Evolutionary conservation across 1,140 invertebrate genomes (phyloP), one percentile per base, ranked within the genome.

Genomic region (Aphis gossypii): DNA sequence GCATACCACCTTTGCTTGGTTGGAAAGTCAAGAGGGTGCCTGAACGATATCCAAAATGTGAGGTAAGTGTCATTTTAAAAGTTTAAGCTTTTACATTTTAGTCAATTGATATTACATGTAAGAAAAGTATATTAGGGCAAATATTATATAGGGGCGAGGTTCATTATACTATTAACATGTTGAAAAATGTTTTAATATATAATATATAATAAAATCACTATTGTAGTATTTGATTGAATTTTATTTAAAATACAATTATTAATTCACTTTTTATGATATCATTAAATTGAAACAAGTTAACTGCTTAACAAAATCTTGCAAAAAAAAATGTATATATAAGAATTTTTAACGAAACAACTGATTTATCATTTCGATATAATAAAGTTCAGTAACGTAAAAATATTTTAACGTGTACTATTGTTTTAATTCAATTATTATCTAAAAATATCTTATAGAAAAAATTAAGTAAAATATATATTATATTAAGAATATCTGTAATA

Each of bases 1-100:
- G 98, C 95, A 98, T 99, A 94, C 99, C 99, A 8, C 99, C 99
- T 18, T 96, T 99, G 46, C 96, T 99, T 54, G 99, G 99, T 1
- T 99, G 99, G 99, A 98, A 99, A 95, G 97, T 98, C 94, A 97
- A 97, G 94, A 96, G 96, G 94, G 96, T 96, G 2, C 96, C 97
- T 21, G 96, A 97, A 95, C 96, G 97, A 94, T 97, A 97, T 95
- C 98, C 98, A 46, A 97, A 97, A 95, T 98, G 98, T 96, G 97
- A 97, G 97, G 98, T 98, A 95, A 96, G 96, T 88, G 60, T 76
- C 3, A n/a, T 76, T 76, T 14, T n/a, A 30, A n/a, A 76, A 76
- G 14, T 51, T 51, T 51, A 18, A n/a, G 4, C 14, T 68, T 14
- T 14, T 76, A 68, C 11, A 14, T 76, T n/a, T 5, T 60, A 60